Conservation (phyloP, 1,140 invertebrate species). For the Ooceraea biroi region DNA sequence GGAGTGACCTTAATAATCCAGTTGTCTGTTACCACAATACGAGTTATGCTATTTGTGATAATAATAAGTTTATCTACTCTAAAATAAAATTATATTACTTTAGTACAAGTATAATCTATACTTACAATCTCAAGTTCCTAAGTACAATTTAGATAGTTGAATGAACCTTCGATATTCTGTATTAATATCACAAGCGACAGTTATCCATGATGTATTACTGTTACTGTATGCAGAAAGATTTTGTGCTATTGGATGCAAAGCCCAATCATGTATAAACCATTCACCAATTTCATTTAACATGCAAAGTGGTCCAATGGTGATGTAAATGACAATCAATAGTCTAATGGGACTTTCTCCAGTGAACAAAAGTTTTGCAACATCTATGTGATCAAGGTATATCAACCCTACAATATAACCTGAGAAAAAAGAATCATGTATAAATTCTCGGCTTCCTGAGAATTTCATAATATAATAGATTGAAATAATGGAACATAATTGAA, state of each 20-base stretch:
- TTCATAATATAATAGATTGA: neutral
- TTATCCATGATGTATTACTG: slow-evolving; percentile 88
- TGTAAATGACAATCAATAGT: slow-evolving; percentile 79
- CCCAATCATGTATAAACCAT: slow-evolving; percentile 91
- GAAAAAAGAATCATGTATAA: slow-evolving; percentile 28
- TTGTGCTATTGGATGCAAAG: slow-evolving; percentile 91
- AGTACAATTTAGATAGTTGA: slow-evolving; percentile 10
- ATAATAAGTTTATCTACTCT: slow-evolving; percentile 92
- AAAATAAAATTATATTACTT: slow-evolving; percentile 76
- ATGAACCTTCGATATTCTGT: slow-evolving; percentile 91
- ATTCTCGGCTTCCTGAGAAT: neutral
- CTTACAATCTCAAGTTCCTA: neutral
- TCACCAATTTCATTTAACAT: slow-evolving; percentile 85
- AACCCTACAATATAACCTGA: slow-evolving; percentile 89
- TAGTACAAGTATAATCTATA: slow-evolving; percentile 19
- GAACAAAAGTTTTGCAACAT: slow-evolving; percentile 82
- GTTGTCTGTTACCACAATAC: slow-evolving; percentile 93
- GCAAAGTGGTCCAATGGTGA: slow-evolving; percentile 82
- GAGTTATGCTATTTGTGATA: slow-evolving; percentile 89
- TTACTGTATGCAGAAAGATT: slow-evolving; percentile 89
- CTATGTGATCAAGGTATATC: slow-evolving; percentile 85
- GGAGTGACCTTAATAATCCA: slow-evolving; percentile 95
- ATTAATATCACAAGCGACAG: slow-evolving; percentile 91
- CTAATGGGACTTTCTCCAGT: slow-evolving; percentile 81
- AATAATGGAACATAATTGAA: neutral